Evolutionary conservation across 2,797 vertebrate species (phyloP), one percentile per base, ranked within the genome.

Genomic region (Tarsius wallacei): DNA sequence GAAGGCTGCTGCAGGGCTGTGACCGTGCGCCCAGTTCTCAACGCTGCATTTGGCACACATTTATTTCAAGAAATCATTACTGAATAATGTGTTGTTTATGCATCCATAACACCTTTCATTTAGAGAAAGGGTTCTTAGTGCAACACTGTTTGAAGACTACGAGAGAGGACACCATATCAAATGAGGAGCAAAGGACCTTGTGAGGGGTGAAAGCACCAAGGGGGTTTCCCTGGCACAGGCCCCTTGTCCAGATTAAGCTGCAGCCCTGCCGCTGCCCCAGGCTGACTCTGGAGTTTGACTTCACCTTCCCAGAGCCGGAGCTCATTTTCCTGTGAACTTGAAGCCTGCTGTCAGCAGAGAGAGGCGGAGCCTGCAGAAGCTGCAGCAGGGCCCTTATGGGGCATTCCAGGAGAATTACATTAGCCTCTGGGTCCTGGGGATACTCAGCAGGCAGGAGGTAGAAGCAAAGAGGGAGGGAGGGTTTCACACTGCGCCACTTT

Each of bases 331-430:
- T 97, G 96, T 68, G 93, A 97, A 97, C 64, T 78, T 36, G 73
- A 93, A 89, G 87, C 51, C 57, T 57, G 93, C 97, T 97, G 82
- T 93, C 81, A 91, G 97, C 90, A 96, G 93, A 93, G 94, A 97
- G 95, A 81, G 22, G 90, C 21, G 49, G 96, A 76, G 61, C 90
- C 90, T 95, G 87, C n/a, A 36, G 92, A n/a, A 76, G 95, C 93
- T 0, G 0, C 94, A 81, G 95, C 68, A 89, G 97, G 93, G 70
- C 96, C 66, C 42, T 97, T 97, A 88, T 6, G 31, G 87, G 76
- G 83, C 12, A 59, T 88, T 94, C 9, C 61, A 97, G 93, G 80
- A 97, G 78, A 97, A 28, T 63, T 91, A 78, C 81, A 64, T 47
- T 74, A 57, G 70, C 28, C 31, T 11, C 77, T 93, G 63, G 71